A percentile compares a stretch with the other conserved stretches of the same genome.
Conservation (phyloP, 2,888 invertebrate species). For the Isotomurus palustris region DNA sequence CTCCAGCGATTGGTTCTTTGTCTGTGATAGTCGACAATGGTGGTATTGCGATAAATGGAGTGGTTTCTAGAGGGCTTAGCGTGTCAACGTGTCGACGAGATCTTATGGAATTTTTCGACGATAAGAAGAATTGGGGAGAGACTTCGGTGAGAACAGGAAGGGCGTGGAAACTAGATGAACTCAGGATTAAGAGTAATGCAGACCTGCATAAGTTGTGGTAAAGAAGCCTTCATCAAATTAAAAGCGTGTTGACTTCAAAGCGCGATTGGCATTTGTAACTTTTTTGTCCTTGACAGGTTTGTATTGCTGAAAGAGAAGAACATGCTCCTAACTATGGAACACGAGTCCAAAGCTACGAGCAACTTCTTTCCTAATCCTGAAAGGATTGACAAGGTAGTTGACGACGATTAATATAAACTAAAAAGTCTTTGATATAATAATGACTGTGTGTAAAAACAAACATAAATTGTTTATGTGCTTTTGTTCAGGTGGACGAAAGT, state of each 20-base stretch:
- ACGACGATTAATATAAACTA: neutral
- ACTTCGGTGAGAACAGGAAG: constrained; percentile 72
- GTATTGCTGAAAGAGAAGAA: constrained; percentile 90
- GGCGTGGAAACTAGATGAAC: constrained; percentile 82
- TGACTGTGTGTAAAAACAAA: constrained; percentile 3
- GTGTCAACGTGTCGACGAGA: constrained; percentile 47
- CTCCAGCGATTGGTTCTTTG: too few relatives aligned
- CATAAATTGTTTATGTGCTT: constrained; percentile 16
- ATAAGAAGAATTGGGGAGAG: constrained; percentile 75
- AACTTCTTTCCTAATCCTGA: constrained; percentile 84
- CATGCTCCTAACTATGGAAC: constrained; percentile 95
- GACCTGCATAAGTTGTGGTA: constrained; percentile 98
- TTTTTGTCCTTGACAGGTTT: constrained; percentile 56
- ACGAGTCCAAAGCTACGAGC: constrained; percentile 64
- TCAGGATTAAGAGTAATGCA: constrained; percentile 87
- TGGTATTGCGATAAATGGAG: too few relatives aligned
- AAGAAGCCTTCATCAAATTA: constrained; percentile 13
- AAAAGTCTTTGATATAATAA: constrained; percentile 1
- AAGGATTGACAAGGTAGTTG: constrained; percentile 74
- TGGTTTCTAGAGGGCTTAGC: neutral
- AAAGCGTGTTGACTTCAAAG: neutral
- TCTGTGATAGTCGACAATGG: too few relatives aligned
- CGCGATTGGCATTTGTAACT: neutral
- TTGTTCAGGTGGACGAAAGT: constrained; percentile 70
- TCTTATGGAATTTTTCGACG: constrained; percentile 86